A percentile compares a stretch with the other conserved stretches of the same genome.
phyloP scores from a whole-genome alignment of 2,888 invertebrate species.

The Neoascia interrupta region DNA sequence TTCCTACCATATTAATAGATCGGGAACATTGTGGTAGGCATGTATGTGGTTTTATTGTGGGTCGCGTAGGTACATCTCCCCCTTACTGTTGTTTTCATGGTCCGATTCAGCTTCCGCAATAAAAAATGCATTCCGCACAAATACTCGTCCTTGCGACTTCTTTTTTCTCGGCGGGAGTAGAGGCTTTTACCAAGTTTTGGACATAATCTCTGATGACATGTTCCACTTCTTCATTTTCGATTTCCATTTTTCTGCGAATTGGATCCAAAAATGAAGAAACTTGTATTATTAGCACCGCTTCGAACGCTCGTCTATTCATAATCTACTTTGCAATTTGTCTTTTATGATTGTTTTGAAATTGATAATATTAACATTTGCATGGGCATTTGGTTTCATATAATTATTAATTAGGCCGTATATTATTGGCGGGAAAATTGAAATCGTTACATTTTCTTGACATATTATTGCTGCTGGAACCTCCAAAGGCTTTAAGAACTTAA shows the following conservation, averaged over 20 bases:
- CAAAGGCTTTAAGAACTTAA: too few relatives aligned
- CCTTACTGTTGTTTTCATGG: background rate
- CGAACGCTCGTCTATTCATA: background rate
- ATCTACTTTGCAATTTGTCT: conserved; percentile 3
- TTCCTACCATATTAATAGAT: conserved; percentile 16
- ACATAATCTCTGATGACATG: background rate
- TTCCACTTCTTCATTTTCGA: conserved; percentile 1
- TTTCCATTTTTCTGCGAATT: background rate
- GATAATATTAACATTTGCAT: background rate
- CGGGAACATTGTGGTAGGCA: conserved; percentile 13
- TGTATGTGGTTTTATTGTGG: conserved; percentile 1
- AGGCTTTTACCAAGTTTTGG: conserved; percentile 5
- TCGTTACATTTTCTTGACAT: background rate
- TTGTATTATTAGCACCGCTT: background rate
- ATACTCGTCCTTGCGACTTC: background rate
- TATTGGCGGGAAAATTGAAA: background rate
- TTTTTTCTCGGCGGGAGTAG: background rate
- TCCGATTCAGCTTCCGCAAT: conserved; percentile 9
- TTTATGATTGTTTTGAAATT: background rate
- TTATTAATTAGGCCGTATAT: too few relatives aligned
- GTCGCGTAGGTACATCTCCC: conserved; percentile 5
- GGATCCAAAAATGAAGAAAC: conserved; percentile 15
- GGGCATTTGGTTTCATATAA: background rate
- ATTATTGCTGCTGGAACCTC: too few relatives aligned
- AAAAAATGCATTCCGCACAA: conserved; percentile 9